Conservation (phyloP, 2,797 vertebrate genomes). For the Erethizon dorsatum region DNA sequence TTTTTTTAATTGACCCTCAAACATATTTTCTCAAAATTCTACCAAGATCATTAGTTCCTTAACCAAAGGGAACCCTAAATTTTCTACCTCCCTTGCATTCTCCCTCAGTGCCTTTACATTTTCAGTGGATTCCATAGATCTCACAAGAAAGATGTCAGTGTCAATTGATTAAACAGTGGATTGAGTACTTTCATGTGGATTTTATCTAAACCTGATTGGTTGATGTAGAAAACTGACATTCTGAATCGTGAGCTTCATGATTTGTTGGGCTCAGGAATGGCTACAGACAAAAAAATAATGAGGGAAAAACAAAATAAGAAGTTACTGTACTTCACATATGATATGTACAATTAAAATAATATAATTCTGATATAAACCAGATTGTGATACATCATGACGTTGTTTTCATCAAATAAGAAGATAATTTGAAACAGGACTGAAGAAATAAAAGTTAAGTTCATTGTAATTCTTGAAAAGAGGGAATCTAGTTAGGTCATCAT, state of each 20-base stretch:
- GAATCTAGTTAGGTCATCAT: background rate
- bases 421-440: background rate
- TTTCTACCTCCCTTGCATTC: background rate
- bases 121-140: background rate
- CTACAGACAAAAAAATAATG: background rate
- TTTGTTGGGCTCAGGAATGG: slow-evolving; percentile 3
- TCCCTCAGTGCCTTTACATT: background rate
- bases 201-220: slow-evolving; percentile 1
- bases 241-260: background rate
- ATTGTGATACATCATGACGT: background rate
- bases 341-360: background rate
- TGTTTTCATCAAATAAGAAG: slow-evolving; percentile 28
- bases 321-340: background rate
- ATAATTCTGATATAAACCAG: background rate
- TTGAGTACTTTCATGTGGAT: background rate
- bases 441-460: slow-evolving; percentile 6
- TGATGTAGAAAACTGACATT: slow-evolving; percentile 31
- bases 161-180: background rate
- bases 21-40: background rate
- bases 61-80: background rate
- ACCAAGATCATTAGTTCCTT: background rate
- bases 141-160: background rate
- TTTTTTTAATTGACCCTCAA: background rate
- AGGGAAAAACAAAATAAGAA: background rate
- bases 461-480: slow-evolving; percentile 21